Evolutionary conservation across 2,797 vertebrate genomes (phyloP).

Genomic region (Lepus townsendii): DNA sequence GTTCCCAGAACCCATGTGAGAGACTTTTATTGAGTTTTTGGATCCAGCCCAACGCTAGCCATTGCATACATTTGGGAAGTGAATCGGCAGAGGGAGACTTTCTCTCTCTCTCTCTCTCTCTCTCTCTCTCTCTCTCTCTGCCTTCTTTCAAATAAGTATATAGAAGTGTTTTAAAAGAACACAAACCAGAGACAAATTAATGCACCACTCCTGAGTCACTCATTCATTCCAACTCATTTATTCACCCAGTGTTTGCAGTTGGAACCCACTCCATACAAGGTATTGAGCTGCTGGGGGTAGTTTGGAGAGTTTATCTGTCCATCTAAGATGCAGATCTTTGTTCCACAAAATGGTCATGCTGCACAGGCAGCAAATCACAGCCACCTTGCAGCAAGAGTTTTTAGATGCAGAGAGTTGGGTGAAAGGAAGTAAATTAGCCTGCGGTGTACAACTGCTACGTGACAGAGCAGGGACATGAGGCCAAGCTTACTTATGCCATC

Average conservation of each 20-base stretch:
- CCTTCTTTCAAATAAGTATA: no score
- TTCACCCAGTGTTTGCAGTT: neutral
- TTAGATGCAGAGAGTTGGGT: neutral
- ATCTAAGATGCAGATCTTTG: neutral
- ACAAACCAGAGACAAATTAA: neutral
- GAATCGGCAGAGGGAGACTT: no score
- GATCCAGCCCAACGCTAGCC: no score
- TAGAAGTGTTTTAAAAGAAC: no score
- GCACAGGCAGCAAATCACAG: neutral
- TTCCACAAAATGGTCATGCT: neutral
- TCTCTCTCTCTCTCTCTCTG: no score
- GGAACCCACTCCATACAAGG: neutral
- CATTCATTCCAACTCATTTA: neutral
- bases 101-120: no score
- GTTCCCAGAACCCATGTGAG: no score
- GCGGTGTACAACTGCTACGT: neutral
- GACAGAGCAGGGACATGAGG: neutral
- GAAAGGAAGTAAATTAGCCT: neutral
- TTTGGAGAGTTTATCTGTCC: neutral
- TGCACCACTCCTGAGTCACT: neutral
- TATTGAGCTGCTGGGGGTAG: neutral
- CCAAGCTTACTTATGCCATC: neutral
- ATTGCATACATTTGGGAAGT: no score
- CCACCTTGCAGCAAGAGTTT: neutral
- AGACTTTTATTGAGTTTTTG: no score